Evolutionary conservation across 2,113 vertebrate species (phyloP).

Genomic region (Nesogale talazaci): DNA sequence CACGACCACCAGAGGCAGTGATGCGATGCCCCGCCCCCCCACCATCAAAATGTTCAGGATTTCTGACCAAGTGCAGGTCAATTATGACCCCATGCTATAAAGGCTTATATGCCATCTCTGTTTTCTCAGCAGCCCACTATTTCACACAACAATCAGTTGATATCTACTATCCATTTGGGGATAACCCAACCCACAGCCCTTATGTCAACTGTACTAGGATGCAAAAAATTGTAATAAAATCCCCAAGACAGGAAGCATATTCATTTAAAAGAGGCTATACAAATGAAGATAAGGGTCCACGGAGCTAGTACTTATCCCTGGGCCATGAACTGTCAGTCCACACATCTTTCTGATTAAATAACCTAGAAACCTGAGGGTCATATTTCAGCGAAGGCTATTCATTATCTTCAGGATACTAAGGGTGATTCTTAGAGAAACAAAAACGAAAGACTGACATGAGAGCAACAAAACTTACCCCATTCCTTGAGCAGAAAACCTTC

Average conservation of each 20-base stretch:
- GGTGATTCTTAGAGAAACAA: neutral
- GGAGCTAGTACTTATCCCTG: neutral
- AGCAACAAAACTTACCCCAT: conserved; percentile 93
- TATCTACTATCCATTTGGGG: neutral
- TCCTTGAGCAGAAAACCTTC: conserved; percentile 98
- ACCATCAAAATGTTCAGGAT: neutral
- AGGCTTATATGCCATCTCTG: neutral
- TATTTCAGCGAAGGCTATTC: neutral
- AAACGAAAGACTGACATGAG: neutral
- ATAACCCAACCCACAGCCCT: no score
- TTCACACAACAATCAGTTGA: neutral
- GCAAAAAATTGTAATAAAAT: conserved; percentile 13
- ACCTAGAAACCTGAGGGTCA: conserved; percentile 36
- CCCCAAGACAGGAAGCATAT: neutral
- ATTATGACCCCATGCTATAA: neutral
- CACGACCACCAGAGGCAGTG: no score
- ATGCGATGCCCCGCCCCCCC: no score
- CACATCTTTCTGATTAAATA: conserved; percentile 30
- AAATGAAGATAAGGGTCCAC: neutral
- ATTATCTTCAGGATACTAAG: neutral
- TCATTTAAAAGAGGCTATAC: neutral
- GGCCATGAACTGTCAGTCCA: conserved; percentile 10
- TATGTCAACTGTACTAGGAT: neutral
- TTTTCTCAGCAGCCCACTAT: neutral
- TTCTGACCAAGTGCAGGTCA: neutral